Evolutionary conservation across 2,113 vertebrate species (phyloP).

Genomic region (Spizaetus ornatus): DNA sequence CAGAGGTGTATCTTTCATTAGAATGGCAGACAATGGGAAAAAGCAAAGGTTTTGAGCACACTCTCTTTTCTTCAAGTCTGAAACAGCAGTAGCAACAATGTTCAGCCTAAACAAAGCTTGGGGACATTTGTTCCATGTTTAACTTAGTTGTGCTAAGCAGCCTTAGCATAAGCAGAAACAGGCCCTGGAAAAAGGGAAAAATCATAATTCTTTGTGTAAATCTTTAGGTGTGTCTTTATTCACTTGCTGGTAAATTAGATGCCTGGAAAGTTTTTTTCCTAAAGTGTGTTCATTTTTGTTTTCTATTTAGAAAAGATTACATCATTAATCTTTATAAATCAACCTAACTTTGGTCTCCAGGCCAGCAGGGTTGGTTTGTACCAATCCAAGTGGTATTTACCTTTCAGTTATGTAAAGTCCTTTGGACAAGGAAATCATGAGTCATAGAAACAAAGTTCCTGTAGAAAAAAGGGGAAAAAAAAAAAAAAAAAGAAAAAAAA

Average conservation of each 20-base stretch:
- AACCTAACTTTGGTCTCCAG: not conserved
- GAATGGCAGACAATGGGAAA: not conserved
- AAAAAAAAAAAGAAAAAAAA: no score
- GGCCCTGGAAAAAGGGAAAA: not conserved
- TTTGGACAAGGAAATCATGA: not conserved
- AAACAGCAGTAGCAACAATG: not conserved
- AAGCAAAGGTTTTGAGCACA: not conserved
- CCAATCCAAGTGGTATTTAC: not conserved
- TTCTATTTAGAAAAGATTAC: not conserved
- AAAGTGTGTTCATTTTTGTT: not conserved
- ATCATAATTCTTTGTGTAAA: not conserved
- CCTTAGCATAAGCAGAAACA: not conserved
- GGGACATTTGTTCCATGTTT: not conserved
- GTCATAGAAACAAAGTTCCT: not conserved
- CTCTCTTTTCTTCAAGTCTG: not conserved
- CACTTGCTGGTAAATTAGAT: not conserved
- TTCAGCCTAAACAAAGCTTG: not conserved
- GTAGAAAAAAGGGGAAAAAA: not conserved
- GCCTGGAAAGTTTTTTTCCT: not conserved
- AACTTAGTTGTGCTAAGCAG: not conserved
- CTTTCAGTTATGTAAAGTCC: not conserved
- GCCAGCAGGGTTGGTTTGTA: not conserved
- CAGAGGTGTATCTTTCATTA: not conserved
- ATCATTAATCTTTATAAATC: not conserved
- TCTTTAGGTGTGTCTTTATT: not conserved